These are phyloP conservation scores for Lepidothrix coronata DNA, from an alignment of 2,113 vertebrate genomes.

Conservation along the genomic window DNA sequence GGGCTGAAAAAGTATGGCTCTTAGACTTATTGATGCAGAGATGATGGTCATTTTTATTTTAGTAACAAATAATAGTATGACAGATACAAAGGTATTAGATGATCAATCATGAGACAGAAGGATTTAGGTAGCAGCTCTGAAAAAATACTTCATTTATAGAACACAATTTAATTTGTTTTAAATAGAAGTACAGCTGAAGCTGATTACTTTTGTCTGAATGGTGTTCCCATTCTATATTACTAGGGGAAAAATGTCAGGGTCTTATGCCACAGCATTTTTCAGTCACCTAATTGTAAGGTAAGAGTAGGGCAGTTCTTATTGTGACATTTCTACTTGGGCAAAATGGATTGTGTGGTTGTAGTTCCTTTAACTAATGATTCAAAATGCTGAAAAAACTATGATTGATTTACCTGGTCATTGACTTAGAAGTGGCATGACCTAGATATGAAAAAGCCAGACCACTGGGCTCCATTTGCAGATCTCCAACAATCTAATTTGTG, in stretches of 20 bases:
- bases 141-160: neutral
- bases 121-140: neutral
- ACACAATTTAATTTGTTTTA: neutral
- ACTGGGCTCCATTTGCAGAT: neutral
- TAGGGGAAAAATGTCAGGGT: neutral
- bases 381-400: neutral
- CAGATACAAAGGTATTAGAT: neutral
- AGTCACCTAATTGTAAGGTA: neutral
- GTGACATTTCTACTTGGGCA: neutral
- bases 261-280: neutral
- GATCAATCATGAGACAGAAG: neutral
- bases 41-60: conserved; percentile 30
- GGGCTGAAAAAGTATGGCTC: neutral
- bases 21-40: conserved; percentile 1
- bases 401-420: neutral
- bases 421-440: neutral
- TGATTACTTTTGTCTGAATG: neutral
- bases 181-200: neutral
- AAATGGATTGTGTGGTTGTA: conserved; percentile 8
- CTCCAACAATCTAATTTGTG: neutral
- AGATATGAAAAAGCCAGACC: neutral
- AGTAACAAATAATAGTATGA: neutral
- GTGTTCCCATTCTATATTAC: neutral
- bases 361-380: conserved; percentile 11
- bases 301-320: neutral